Percentiles rank a stretch among this genome's conserved stretches.
Evolutionary conservation across 1,140 invertebrate species (phyloP).

Genomic region (Matsumurasca onukii): DNA sequence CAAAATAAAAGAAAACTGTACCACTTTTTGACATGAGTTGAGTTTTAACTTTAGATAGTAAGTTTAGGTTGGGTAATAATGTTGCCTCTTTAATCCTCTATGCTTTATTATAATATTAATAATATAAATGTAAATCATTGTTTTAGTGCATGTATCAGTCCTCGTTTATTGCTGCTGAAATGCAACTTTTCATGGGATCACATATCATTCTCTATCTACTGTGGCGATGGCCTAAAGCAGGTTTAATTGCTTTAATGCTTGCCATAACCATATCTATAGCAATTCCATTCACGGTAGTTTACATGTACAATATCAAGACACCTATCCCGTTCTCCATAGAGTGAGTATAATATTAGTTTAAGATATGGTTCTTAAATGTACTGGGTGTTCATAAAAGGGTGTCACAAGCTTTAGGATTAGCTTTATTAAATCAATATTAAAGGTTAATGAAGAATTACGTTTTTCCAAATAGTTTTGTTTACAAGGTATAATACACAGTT

Average conservation of each 20-base stretch:
- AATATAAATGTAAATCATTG: background rate
- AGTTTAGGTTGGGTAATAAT: too few relatives aligned
- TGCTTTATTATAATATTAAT: background rate
- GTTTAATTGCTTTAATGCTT: constrained; percentile 27
- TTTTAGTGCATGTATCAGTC: constrained; percentile 53
- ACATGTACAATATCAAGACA: constrained; percentile 31
- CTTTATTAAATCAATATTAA: too few relatives aligned
- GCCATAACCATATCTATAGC: constrained; percentile 30
- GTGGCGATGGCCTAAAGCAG: constrained; percentile 46
- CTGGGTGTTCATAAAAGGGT: too few relatives aligned
- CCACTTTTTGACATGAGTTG: too few relatives aligned
- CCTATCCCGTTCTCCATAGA: constrained; percentile 37
- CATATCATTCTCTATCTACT: constrained; percentile 51
- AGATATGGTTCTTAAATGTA: too few relatives aligned
- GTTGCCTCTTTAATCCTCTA: too few relatives aligned
- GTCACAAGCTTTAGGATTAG: too few relatives aligned
- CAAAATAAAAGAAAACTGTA: too few relatives aligned
- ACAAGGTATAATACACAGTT: too few relatives aligned
- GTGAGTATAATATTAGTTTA: constrained; percentile 28
- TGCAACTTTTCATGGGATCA: constrained; percentile 54
- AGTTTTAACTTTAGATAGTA: background rate
- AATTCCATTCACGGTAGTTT: constrained; percentile 31
- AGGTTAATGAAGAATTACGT: too few relatives aligned
- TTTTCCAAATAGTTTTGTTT: too few relatives aligned
- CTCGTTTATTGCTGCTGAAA: constrained; percentile 58